Conservation (phyloP, 2,113 vertebrate species). For the Gobio gobio region DNA sequence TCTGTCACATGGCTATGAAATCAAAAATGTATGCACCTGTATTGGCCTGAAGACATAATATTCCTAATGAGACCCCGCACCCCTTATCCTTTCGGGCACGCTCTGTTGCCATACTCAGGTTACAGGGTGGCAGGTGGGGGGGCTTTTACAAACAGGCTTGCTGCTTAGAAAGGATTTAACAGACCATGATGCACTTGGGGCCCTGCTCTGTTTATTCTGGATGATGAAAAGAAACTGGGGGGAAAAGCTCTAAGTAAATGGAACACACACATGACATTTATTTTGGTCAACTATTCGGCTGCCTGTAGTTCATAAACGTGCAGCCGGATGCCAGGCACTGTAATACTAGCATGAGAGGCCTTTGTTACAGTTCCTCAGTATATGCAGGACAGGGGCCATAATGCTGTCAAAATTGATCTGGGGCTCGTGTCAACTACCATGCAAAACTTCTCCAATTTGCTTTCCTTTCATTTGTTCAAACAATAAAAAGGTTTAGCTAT, state of each 20-base stretch:
- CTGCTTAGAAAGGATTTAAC: slow-evolving; percentile 61
- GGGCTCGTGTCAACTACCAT: neutral
- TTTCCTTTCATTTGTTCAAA: neutral
- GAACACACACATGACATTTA: slow-evolving; percentile 56
- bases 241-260: slow-evolving; percentile 52
- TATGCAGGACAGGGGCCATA: neutral
- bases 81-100: slow-evolving; percentile 56
- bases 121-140: slow-evolving; percentile 63
- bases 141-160: slow-evolving; percentile 63
- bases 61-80: slow-evolving; percentile 64
- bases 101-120: slow-evolving; percentile 64
- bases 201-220: slow-evolving; percentile 49
- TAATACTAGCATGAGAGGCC: slow-evolving; percentile 34
- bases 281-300: slow-evolving; percentile 46
- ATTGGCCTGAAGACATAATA: slow-evolving; percentile 68
- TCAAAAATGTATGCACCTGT: slow-evolving; percentile 72
- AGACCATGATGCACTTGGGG: slow-evolving; percentile 51
- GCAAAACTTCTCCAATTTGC: neutral
- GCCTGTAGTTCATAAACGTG: slow-evolving; percentile 48
- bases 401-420: slow-evolving; percentile 21
- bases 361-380: slow-evolving; percentile 27
- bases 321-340: slow-evolving; percentile 33
- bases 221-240: slow-evolving; percentile 51
- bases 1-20: slow-evolving; percentile 63
- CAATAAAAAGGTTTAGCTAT: neutral